Conservation (phyloP, 2,113 vertebrate genomes). For the Pseudois nayaur region DNA sequence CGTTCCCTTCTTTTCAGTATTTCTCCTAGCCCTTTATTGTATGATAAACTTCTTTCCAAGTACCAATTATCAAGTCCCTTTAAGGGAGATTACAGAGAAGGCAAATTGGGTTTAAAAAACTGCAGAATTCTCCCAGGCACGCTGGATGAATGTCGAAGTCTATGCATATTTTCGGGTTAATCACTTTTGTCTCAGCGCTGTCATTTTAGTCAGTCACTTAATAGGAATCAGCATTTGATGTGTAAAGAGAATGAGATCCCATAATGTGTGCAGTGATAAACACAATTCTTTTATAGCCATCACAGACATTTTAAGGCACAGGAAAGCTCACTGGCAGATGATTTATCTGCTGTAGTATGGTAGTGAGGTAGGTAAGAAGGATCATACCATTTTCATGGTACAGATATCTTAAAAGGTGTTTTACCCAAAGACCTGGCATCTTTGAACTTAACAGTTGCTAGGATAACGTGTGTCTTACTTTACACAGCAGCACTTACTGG, state of each 20-base stretch:
- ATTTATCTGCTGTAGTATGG: not conserved
- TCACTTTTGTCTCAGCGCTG: not conserved
- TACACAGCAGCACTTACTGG: not conserved
- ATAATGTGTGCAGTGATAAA: not conserved
- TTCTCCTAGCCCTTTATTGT: not conserved
- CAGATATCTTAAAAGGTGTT: not conserved
- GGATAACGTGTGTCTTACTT: not conserved
- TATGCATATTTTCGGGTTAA: not conserved
- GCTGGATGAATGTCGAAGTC: not conserved
- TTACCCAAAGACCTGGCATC: not conserved
- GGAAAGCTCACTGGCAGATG: not conserved
- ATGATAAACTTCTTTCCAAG: not conserved
- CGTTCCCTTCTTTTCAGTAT: not conserved
- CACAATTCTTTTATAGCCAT: not conserved
- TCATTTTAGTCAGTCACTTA: not conserved
- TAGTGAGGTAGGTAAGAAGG: not conserved
- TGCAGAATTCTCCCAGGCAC: not conserved
- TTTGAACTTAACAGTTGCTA: not conserved
- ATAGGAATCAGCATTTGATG: not conserved
- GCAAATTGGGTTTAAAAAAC: not conserved
- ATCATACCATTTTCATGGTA: not conserved
- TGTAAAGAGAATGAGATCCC: not conserved
- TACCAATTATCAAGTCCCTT: not conserved
- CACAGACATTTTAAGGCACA: not conserved
- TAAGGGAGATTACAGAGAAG: not conserved